Evolutionary conservation across 2,888 invertebrate species (phyloP).

Genomic region (Chalcis sispes): DNA sequence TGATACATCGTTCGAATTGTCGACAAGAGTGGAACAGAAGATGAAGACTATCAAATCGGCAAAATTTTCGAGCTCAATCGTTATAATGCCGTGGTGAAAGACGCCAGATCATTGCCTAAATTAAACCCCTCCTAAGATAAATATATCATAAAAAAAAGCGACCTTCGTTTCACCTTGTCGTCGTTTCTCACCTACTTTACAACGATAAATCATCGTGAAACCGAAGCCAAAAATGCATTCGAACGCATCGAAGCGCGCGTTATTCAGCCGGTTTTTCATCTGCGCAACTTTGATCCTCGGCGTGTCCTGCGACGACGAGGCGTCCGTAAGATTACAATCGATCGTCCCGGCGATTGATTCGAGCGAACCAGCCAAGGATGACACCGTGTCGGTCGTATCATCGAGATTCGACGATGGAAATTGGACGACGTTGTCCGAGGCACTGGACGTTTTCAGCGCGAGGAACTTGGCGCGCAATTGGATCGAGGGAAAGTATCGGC

Average conservation of each 20-base stretch:
- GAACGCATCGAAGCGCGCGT: too few species aligned
- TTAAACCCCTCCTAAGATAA: too few species aligned
- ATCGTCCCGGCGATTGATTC: conserved; percentile 45
- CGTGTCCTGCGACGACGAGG: conserved; percentile 8
- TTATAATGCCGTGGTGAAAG: too few species aligned
- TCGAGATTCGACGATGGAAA: conserved; percentile 60
- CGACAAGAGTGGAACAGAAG: too few species aligned
- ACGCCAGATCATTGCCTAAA: too few species aligned
- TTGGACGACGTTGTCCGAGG: conserved; percentile 70
- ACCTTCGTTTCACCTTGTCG: too few species aligned
- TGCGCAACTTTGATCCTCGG: too few species aligned
- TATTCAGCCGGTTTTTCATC: not conserved
- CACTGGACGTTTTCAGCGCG: conserved; percentile 69
- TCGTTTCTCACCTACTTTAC: too few species aligned
- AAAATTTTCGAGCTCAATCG: too few species aligned
- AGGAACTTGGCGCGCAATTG: conserved; percentile 76
- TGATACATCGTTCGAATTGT: too few species aligned
- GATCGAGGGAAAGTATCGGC: conserved; percentile 71
- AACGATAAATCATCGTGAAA: not conserved
- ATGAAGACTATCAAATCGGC: too few species aligned
- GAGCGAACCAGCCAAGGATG: conserved; percentile 40
- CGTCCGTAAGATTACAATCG: conserved; percentile 19
- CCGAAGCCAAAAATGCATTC: not conserved
- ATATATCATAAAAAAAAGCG: too few species aligned
- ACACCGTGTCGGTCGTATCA: conserved; percentile 52